Conservation (phyloP, 2,113 vertebrate species). For the Brachyhypopomus gauderio region DNA sequence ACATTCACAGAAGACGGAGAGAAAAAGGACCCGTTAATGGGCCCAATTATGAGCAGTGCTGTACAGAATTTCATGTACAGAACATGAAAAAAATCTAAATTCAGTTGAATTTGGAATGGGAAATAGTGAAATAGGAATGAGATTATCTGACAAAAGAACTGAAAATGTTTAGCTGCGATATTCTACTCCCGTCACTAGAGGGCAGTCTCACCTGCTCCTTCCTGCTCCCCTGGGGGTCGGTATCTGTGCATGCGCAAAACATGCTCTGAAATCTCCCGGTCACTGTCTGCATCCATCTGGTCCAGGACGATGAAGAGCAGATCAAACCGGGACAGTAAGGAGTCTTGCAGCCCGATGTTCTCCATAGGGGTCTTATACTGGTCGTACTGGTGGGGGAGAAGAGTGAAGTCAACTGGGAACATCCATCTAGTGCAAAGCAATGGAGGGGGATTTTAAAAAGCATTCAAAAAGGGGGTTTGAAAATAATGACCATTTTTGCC, state of each 20-base stretch:
- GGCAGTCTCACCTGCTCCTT: slow-evolving; percentile 56
- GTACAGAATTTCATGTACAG: neutral
- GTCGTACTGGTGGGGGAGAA: slow-evolving; percentile 51
- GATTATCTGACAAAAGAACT: too few relatives aligned
- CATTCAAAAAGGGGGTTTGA: neutral
- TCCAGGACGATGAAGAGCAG: slow-evolving; percentile 66
- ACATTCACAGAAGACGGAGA: neutral
- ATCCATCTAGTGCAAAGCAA: neutral
- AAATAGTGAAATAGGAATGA: too few relatives aligned
- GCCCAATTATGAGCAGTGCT: neutral
- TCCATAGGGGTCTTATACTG: slow-evolving; percentile 62
- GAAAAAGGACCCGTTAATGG: neutral
- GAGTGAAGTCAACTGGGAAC: neutral
- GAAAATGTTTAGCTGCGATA: too few relatives aligned
- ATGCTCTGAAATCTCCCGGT: slow-evolving; percentile 62
- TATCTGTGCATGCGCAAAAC: slow-evolving; percentile 64
- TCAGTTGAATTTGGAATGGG: too few relatives aligned
- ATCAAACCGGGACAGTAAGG: slow-evolving; percentile 66
- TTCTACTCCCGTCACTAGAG: neutral
- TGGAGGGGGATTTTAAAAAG: too few relatives aligned
- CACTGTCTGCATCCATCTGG: slow-evolving; percentile 62
- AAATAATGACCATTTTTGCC: too few relatives aligned
- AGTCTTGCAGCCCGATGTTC: slow-evolving; percentile 63
- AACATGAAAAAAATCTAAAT: too few relatives aligned
- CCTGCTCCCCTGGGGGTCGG: slow-evolving; percentile 57